These are phyloP conservation scores for Athrips mouffetella DNA, from an alignment of 2,888 invertebrate species.

Conservation along the genomic window DNA sequence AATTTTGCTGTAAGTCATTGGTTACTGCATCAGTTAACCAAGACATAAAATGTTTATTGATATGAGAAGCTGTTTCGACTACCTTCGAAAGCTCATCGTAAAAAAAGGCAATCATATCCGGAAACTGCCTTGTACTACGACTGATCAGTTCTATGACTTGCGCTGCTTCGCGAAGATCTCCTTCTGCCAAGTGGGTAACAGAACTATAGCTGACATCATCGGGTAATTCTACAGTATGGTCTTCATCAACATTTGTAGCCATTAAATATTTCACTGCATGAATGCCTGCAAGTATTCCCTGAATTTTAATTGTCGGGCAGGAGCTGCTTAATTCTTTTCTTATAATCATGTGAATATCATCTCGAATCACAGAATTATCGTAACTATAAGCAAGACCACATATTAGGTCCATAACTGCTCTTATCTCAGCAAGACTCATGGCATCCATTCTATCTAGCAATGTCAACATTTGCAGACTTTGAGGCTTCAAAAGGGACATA, in stretches of 20 bases:
- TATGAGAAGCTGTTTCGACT: conserved; percentile 60
- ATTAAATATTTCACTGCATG: conserved; percentile 87
- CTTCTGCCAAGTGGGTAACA: conserved; percentile 74
- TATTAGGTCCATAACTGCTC: conserved; percentile 87
- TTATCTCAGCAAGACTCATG: conserved; percentile 84
- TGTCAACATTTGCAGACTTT: conserved; percentile 79
- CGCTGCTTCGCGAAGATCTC: conserved; percentile 79
- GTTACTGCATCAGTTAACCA: conserved; percentile 82
- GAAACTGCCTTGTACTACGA: conserved; percentile 77
- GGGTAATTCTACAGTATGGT: conserved; percentile 52
- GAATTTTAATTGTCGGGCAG: conserved; percentile 80
- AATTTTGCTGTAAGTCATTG: conserved; percentile 80
- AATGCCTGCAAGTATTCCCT: conserved; percentile 86
- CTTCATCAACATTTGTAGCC: conserved; percentile 53
- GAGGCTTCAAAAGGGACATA: conserved; percentile 72
- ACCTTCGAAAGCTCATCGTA: conserved; percentile 86
- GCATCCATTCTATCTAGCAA: conserved; percentile 87
- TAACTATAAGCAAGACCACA: conserved; percentile 83
- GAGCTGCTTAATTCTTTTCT: conserved; percentile 88
- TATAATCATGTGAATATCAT: conserved; percentile 91
- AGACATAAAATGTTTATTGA: conserved; percentile 80
- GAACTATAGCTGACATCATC: conserved; percentile 68
- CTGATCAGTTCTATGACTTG: conserved; percentile 80
- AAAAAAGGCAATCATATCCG: conserved; percentile 84
- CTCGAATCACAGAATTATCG: conserved; percentile 79